These are phyloP conservation scores for Prunella strophiata DNA, from an alignment of 2,797 vertebrate species.

Conservation along the genomic window DNA sequence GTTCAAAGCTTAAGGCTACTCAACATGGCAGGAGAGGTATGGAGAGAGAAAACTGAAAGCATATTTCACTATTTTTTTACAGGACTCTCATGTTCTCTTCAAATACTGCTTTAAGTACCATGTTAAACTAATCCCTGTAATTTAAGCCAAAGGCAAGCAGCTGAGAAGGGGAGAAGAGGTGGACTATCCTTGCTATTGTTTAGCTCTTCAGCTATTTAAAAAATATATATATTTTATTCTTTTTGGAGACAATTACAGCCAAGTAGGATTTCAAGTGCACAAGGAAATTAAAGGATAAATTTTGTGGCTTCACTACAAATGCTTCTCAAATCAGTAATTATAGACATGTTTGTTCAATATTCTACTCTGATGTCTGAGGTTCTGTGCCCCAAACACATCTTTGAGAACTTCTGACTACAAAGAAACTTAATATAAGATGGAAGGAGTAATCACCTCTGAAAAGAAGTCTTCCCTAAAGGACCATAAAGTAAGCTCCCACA, in stretches of 20 bases:
- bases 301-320: not conserved
- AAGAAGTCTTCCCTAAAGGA: not conserved
- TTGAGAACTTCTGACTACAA: not conserved
- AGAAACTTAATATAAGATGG: not conserved
- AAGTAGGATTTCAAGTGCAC: not conserved
- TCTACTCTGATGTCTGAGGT: not conserved
- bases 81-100: not conserved
- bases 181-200: not conserved
- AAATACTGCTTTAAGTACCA: not conserved
- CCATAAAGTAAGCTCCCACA: not conserved
- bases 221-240: not conserved
- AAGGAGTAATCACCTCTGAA: not conserved
- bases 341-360: not conserved
- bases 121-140: not conserved
- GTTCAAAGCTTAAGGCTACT: not conserved
- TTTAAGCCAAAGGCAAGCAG: not conserved
- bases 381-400: not conserved
- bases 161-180: not conserved
- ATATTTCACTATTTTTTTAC: not conserved
- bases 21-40: not conserved
- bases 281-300: not conserved
- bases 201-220: not conserved
- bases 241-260: not conserved
- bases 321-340: not conserved
- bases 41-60: not conserved